phyloP scores from a whole-genome alignment of 92 coral and sea anemone genomes.

The Zoanthus sansibaricus region DNA sequence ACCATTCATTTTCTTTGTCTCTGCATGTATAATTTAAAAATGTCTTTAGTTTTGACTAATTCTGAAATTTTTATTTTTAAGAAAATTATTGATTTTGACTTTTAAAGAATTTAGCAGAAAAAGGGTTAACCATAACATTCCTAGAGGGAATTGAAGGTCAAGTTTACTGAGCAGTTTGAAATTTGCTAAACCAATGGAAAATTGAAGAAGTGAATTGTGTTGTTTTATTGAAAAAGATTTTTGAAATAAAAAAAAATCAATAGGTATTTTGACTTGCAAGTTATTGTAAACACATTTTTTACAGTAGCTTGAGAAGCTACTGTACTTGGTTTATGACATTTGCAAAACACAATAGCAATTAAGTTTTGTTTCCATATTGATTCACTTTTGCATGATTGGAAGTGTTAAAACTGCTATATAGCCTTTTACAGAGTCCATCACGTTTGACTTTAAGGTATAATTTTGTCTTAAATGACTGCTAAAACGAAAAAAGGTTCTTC shows the following conservation, averaged over 20 bases:
- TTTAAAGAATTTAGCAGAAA: too few species aligned
- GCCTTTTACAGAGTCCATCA: slow-evolving; percentile 5
- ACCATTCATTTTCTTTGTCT: too few species aligned
- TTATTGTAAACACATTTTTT: slow-evolving; percentile 10
- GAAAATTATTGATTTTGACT: too few species aligned
- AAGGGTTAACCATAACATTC: neutral
- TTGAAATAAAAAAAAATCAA: neutral
- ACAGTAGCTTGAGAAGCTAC: neutral
- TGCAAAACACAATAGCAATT: neutral
- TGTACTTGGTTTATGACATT: neutral
- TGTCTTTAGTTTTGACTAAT: too few species aligned
- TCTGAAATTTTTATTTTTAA: too few species aligned
- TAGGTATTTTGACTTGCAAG: neutral
- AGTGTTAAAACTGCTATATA: slow-evolving; percentile 18
- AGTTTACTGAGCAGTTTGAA: slow-evolving; percentile 11
- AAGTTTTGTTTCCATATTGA: slow-evolving; percentile 1
- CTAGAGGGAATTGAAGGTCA: neutral
- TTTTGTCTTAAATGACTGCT: slow-evolving; percentile 21
- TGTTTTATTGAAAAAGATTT: neutral
- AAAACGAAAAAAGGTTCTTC: slow-evolving; percentile 1
- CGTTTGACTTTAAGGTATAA: neutral
- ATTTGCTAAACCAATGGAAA: neutral
- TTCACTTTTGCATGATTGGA: neutral
- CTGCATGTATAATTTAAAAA: too few species aligned
- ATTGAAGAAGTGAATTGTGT: neutral